phyloP scores from a whole-genome alignment of 92 coral and sea anemone genomes.

The Zoanthus sansibaricus region DNA sequence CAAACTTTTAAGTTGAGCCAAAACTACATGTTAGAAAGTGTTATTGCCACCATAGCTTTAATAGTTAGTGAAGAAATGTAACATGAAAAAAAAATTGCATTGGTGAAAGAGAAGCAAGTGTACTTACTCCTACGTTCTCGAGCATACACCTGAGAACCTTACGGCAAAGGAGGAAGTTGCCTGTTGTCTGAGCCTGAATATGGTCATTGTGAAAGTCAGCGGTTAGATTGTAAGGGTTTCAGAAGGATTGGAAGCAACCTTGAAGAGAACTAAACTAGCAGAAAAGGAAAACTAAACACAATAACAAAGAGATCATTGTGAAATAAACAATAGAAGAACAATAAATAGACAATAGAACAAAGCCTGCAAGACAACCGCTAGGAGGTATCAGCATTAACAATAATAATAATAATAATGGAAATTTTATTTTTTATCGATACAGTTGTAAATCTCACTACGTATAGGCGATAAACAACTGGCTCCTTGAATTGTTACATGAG shows the following conservation, averaged over 20 bases:
- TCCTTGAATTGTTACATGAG: no score
- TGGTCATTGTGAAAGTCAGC: constrained; percentile 24
- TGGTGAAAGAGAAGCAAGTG: not conserved
- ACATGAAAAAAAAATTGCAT: not conserved
- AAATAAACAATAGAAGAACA: no score
- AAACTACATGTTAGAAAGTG: no score
- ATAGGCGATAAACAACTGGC: no score
- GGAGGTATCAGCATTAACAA: no score
- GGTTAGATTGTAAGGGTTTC: not conserved
- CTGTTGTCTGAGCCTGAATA: constrained; percentile 37
- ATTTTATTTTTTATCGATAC: no score
- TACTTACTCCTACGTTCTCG: constrained; percentile 45
- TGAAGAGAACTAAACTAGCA: not conserved
- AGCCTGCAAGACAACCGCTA: no score
- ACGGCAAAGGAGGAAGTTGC: constrained; percentile 33
- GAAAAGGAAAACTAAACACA: not conserved
- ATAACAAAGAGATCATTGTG: not conserved
- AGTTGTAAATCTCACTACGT: no score
- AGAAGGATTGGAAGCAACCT: not conserved
- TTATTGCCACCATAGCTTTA: not conserved
- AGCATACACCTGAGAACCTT: constrained; percentile 35
- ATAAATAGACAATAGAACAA: no score
- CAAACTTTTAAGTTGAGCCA: no score
- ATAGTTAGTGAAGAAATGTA: not conserved
- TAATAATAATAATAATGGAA: no score